These are phyloP conservation scores for Acheta domesticus DNA, from an alignment of 2,888 invertebrate genomes.

Conservation along the genomic window DNA sequence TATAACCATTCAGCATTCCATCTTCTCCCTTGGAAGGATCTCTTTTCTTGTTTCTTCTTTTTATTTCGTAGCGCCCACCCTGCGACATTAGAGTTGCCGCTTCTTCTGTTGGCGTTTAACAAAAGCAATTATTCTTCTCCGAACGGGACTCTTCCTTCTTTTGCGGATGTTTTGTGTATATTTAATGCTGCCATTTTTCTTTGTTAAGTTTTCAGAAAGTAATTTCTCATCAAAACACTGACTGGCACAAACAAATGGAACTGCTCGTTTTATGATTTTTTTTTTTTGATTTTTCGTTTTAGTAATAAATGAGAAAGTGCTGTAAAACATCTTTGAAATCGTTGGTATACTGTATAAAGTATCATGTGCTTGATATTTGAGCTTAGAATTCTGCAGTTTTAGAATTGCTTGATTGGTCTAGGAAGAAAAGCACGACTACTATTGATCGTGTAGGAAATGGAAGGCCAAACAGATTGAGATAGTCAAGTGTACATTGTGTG, in stretches of 20 bases:
- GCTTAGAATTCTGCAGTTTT: too few relatives aligned
- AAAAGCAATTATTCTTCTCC: conserved; percentile 33
- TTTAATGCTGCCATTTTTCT: conserved; percentile 5
- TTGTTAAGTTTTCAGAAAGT: background rate
- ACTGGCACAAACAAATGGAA: conserved; percentile 9
- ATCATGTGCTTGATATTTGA: too few relatives aligned
- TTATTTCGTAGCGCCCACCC: conserved; percentile 24
- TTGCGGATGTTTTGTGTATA: conserved; percentile 21
- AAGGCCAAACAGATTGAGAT: too few relatives aligned
- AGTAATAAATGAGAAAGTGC: too few relatives aligned
- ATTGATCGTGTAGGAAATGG: too few relatives aligned
- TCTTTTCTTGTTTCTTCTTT: conserved; percentile 18
- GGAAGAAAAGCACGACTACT: too few relatives aligned
- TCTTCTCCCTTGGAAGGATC: background rate
- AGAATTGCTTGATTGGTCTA: too few relatives aligned
- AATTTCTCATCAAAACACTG: conserved; percentile 3
- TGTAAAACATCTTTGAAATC: too few relatives aligned
- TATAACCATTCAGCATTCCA: conserved; percentile 30
- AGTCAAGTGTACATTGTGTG: too few relatives aligned
- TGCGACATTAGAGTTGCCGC: background rate
- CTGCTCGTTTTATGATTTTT: background rate
- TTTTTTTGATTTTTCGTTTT: background rate
- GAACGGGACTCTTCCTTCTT: conserved; percentile 30
- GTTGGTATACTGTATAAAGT: too few relatives aligned
- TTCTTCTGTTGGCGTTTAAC: conserved; percentile 28